Evolutionary conservation across 2,888 invertebrate species (phyloP).

Genomic region (Dolichomitus sp.): DNA sequence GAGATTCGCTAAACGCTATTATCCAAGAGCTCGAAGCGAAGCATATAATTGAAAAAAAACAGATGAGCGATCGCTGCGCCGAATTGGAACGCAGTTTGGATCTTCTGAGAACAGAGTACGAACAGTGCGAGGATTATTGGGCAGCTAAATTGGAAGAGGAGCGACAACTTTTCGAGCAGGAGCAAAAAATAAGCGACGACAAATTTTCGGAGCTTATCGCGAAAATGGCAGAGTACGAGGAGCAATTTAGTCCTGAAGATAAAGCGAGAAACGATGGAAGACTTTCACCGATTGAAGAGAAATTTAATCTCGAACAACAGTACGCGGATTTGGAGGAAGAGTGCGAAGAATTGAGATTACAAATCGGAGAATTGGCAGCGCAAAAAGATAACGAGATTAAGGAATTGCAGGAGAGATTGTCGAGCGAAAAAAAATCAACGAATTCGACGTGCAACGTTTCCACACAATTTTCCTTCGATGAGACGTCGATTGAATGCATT

Average conservation of each 20-base stretch:
- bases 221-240: conserved; percentile 94
- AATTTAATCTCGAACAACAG: conserved; percentile 90
- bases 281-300: conserved; percentile 93
- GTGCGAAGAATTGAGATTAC: conserved; percentile 88
- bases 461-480: conserved; percentile 48
- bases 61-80: conserved; percentile 87
- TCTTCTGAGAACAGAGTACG: conserved; percentile 92
- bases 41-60: conserved; percentile 82
- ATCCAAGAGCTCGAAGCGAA: conserved; percentile 84
- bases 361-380: conserved; percentile 87
- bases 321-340: conserved; percentile 91
- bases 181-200: conserved; percentile 92
- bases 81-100: conserved; percentile 92
- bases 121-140: conserved; percentile 96
- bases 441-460: conserved; percentile 40
- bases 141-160: conserved; percentile 92
- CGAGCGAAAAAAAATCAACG: conserved; percentile 23
- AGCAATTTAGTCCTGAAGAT: conserved; percentile 89
- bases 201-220: conserved; percentile 91
- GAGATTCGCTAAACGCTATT: conserved; percentile 48
- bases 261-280: conserved; percentile 86
- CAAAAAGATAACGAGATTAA: conserved; percentile 88
- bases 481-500: conserved; percentile 27
- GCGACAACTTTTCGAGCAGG: conserved; percentile 91
- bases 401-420: conserved; percentile 85